Conservation (phyloP, 35 echinoderm and acorn worm species). For the Lytechinus pictus region DNA sequence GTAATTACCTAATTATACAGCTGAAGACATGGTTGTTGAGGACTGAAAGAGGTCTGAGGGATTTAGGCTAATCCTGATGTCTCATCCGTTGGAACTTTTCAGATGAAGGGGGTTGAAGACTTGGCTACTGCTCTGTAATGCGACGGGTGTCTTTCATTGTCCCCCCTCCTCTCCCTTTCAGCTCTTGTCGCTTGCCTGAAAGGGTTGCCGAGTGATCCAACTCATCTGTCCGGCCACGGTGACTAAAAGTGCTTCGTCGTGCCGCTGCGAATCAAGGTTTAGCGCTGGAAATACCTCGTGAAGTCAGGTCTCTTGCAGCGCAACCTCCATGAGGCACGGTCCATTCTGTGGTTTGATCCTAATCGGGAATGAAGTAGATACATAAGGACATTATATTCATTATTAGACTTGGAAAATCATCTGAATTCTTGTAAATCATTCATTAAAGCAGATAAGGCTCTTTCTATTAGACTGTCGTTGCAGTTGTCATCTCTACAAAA, state of each 20-base stretch:
- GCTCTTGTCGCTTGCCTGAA: neutral
- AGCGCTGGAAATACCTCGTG: neutral
- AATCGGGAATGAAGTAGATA: neutral
- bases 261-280: neutral
- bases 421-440: neutral
- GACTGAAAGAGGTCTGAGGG: neutral
- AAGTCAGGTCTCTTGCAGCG: neutral
- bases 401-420: neutral
- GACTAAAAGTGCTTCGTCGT: conserved; percentile 17
- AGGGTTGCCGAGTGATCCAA: neutral
- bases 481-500: neutral
- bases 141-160: neutral
- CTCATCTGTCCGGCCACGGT: neutral
- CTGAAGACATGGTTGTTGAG: neutral
- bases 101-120: neutral
- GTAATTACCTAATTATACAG: neutral
- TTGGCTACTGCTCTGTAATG: neutral
- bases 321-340: neutral
- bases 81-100: neutral
- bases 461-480: neutral
- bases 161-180: neutral
- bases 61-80: neutral
- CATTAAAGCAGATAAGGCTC: neutral
- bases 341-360: neutral
- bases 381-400: neutral